Evolutionary conservation across 2,113 vertebrate genomes (phyloP).

Genomic region (Octodon degus): DNA sequence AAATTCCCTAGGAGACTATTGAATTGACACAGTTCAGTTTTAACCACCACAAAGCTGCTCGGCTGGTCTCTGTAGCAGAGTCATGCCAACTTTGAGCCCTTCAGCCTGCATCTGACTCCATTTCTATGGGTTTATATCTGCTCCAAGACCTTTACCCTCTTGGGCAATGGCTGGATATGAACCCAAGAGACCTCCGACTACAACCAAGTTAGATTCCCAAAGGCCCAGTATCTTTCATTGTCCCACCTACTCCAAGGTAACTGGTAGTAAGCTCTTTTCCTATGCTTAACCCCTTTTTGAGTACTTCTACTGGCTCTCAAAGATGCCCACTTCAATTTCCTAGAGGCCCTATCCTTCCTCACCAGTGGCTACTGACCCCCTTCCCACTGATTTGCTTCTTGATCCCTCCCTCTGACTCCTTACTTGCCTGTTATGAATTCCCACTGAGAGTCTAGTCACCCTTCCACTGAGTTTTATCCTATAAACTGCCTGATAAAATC

Average conservation of each 20-base stretch:
- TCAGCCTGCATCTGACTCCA: constrained; percentile 68
- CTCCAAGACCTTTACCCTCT: constrained; percentile 80
- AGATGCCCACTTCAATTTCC: background rate
- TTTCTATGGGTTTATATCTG: constrained; percentile 27
- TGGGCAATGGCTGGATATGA: constrained; percentile 78
- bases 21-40: background rate
- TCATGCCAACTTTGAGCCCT: constrained; percentile 70
- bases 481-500: background rate
- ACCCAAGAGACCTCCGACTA: constrained; percentile 78
- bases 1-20: background rate
- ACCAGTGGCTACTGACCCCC: background rate
- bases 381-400: background rate
- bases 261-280: background rate
- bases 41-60: constrained; percentile 66
- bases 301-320: background rate
- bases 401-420: background rate
- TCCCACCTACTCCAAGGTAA: background rate
- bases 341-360: background rate
- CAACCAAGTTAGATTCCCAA: constrained; percentile 78
- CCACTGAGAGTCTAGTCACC: background rate
- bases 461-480: background rate
- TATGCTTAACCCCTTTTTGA: background rate
- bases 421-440: background rate
- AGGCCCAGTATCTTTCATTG: background rate
- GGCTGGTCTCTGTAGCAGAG: constrained; percentile 75